These are phyloP conservation scores for Augochlorella aurata DNA, from an alignment of 2,888 invertebrate species.

Conservation along the genomic window DNA sequence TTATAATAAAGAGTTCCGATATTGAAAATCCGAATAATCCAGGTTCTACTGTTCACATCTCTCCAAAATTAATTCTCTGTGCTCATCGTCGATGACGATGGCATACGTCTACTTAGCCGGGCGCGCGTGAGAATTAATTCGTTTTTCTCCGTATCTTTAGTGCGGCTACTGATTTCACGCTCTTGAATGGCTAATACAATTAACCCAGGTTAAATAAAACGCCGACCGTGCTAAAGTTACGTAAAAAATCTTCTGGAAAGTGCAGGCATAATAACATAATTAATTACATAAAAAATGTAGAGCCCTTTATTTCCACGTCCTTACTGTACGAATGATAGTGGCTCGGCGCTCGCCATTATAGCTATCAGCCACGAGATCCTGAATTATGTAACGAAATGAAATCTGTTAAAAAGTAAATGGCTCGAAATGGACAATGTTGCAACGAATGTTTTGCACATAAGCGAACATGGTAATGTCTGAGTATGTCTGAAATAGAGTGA, in stretches of 20 bases:
- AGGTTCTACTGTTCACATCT: conserved; percentile 1
- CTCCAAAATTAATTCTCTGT: conserved; percentile 8
- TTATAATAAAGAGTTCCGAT: no score
- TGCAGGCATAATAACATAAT: not conserved
- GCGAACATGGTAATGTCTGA: not conserved
- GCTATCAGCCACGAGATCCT: not conserved
- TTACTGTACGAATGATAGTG: not conserved
- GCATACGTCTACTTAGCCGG: not conserved
- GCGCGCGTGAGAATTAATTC: not conserved
- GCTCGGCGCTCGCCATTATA: not conserved
- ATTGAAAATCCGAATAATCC: no score
- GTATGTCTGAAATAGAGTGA: not conserved
- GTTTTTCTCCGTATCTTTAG: not conserved
- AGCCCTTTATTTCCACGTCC: not conserved
- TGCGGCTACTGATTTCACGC: not conserved
- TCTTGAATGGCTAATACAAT: not conserved
- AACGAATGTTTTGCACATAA: not conserved
- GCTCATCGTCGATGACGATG: not conserved
- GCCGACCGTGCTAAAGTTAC: not conserved
- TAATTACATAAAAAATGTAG: not conserved
- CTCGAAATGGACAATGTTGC: not conserved
- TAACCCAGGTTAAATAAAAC: not conserved
- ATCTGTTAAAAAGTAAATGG: not conserved
- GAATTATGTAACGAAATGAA: not conserved
- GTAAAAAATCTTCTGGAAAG: not conserved